Base-by-base conservation (phyloP, 2,113 vertebrate genomes). In the mouse (Mus musculus) region DNA sequence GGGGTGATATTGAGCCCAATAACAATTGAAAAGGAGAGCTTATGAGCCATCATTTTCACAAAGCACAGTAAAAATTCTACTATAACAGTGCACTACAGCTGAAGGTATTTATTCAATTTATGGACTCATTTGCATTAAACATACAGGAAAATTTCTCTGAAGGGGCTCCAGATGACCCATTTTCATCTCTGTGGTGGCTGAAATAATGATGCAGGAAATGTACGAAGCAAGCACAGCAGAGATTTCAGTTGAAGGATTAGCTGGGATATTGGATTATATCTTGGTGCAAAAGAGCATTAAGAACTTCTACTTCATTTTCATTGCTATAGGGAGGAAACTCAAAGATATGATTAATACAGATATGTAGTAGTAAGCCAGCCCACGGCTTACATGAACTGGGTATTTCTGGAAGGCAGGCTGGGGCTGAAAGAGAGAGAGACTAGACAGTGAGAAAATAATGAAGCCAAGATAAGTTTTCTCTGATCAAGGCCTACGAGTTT, bases 141-240 rank as follows among this genome's bases (percentile, higher is more conserved):
- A 10, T 20, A 90, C 16, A 88, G 30, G 56, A 77, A 90, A 30
- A 1, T 3, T 77, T 82, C 78, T 82, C 42, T 77, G 13, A 82
- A 93, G 82, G 19, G 76, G 16, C 4, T 13, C 42, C 24, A 82
- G n/a, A 30, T 24, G 26, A 92, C 10, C 17, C 81, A 92, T 59
- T 88, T 94, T 92, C 2, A 73, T 78, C n/a, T 90, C 63, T 90
- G 1, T 73, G 49, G 22, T 85, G 10, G 22, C 42, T 77, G n/a
- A 94, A 89, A 92, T 86, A 93, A 93, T 93, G 72, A 93, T 92
- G 20, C 7, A 89, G 3, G 9, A 19, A 89, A 77, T 89, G 59
- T 42, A 42, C 39, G 6, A 61, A 61, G 13, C 26, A 49, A 93
- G 6, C 28, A 69, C 13, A 46, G 30, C 30, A 67, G 63, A 91